Evolutionary conservation across 2,888 invertebrate genomes (phyloP).

Genomic region (Agrochola macilenta): DNA sequence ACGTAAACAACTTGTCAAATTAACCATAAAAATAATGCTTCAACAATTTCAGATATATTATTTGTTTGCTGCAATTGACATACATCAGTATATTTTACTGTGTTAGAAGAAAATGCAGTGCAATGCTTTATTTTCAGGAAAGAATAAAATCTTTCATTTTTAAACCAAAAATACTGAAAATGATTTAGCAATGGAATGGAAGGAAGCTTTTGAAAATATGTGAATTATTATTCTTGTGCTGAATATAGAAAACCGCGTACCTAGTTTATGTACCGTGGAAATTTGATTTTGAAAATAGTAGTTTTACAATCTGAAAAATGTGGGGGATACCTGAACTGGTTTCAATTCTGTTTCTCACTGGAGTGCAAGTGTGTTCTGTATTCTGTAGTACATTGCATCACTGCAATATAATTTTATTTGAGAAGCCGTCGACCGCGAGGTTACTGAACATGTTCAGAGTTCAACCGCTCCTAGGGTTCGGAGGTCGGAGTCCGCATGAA

Average conservation of each 20-base stretch:
- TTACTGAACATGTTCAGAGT: constrained; percentile 78
- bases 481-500: constrained; percentile 80
- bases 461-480: constrained; percentile 78
- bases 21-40: constrained; percentile 21
- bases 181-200: not conserved
- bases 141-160: constrained; percentile 10
- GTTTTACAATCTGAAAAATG: constrained; percentile 30
- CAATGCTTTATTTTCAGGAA: constrained; percentile 11
- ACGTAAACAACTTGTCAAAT: constrained; percentile 34
- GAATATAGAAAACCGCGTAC: constrained; percentile 15
- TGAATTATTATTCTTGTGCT: constrained; percentile 28
- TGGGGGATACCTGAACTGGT: constrained; percentile 29
- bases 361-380: constrained; percentile 39
- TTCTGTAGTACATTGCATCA: constrained; percentile 58
- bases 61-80: constrained; percentile 33
- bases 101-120: constrained; percentile 15
- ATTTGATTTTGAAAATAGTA: constrained; percentile 40
- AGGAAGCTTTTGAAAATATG: constrained; percentile 24
- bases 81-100: constrained; percentile 25
- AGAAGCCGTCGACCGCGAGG: constrained; percentile 79
- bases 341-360: constrained; percentile 36
- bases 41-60: constrained; percentile 28
- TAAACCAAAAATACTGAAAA: constrained; percentile 10
- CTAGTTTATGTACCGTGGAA: constrained; percentile 22
- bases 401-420: constrained; percentile 69